Percentiles rank a stretch among this genome's conserved stretches.
Evolutionary conservation across 2,888 invertebrate species (phyloP).

Genomic region (Agrochola macilenta): DNA sequence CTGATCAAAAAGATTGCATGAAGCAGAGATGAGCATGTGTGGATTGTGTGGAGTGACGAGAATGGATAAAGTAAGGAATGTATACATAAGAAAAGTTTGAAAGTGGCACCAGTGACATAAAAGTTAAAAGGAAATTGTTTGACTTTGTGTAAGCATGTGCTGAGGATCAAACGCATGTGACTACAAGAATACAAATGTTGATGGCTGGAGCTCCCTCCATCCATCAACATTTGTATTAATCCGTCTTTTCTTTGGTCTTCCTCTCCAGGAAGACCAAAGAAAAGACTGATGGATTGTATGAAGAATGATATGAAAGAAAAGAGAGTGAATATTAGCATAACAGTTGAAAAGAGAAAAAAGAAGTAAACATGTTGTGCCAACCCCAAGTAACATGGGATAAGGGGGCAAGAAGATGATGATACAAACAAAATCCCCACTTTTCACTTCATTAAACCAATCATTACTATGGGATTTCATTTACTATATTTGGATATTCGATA

Average conservation of each 20-base stretch:
- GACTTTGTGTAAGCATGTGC: not conserved
- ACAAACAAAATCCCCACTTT: not conserved
- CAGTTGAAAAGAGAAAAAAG: too few species aligned
- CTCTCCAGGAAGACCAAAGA: not conserved
- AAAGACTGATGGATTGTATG: not conserved
- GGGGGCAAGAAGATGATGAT: not conserved
- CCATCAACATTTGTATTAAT: too few species aligned
- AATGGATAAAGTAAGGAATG: not conserved
- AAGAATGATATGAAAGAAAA: not conserved
- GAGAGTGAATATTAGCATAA: not conserved
- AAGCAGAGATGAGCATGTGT: not conserved
- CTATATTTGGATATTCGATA: not conserved
- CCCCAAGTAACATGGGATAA: not conserved
- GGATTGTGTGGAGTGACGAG: not conserved
- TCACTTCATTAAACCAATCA: not conserved
- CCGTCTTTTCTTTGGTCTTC: too few species aligned
- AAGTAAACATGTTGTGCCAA: not conserved
- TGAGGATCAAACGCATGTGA: not conserved
- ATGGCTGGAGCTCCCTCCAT: too few species aligned
- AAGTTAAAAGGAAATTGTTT: not conserved
- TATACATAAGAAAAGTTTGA: too few species aligned
- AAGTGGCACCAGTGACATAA: not conserved
- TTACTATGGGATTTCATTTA: not conserved
- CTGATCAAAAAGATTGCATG: not conserved
- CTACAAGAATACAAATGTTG: not conserved